These are phyloP conservation scores for Sesia bembeciformis DNA, from an alignment of 2,888 invertebrate species.

Conservation along the genomic window DNA sequence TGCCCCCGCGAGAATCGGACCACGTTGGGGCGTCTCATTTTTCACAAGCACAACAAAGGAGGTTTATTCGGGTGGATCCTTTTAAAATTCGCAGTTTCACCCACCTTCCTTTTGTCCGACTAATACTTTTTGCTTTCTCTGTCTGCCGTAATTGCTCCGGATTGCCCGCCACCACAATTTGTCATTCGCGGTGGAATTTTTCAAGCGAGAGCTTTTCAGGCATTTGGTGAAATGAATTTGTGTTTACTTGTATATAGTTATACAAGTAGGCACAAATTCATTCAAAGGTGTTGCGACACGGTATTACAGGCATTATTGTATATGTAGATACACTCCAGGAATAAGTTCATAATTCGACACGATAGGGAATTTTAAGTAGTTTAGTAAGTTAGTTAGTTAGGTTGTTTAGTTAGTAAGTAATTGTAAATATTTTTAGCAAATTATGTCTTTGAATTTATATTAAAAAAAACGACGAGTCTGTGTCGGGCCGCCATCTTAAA, in stretches of 20 bases:
- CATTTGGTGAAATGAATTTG: background rate
- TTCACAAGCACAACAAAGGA: constrained; percentile 14
- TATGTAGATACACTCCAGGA: too few species aligned
- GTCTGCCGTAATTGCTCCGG: background rate
- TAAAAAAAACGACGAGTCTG: too few species aligned
- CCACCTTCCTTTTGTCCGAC: constrained; percentile 8
- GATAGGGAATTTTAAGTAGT: too few species aligned
- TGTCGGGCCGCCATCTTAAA: too few species aligned
- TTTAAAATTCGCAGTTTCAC: constrained; percentile 13
- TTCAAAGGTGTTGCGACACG: too few species aligned
- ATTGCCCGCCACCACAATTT: background rate
- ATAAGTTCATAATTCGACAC: too few species aligned
- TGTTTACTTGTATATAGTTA: background rate
- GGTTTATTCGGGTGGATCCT: constrained; percentile 11
- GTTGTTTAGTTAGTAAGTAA: too few species aligned
- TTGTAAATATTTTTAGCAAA: too few species aligned
- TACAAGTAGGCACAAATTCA: too few species aligned
- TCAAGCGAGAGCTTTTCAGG: background rate
- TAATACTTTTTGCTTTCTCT: background rate
- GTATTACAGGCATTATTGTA: too few species aligned
- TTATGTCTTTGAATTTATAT: too few species aligned
- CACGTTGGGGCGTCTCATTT: constrained; percentile 10
- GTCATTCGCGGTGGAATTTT: background rate
- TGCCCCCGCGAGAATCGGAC: background rate
- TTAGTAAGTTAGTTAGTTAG: too few species aligned